Conservation (phyloP, 2,888 invertebrate genomes). For the Dasypogon diadema region DNA sequence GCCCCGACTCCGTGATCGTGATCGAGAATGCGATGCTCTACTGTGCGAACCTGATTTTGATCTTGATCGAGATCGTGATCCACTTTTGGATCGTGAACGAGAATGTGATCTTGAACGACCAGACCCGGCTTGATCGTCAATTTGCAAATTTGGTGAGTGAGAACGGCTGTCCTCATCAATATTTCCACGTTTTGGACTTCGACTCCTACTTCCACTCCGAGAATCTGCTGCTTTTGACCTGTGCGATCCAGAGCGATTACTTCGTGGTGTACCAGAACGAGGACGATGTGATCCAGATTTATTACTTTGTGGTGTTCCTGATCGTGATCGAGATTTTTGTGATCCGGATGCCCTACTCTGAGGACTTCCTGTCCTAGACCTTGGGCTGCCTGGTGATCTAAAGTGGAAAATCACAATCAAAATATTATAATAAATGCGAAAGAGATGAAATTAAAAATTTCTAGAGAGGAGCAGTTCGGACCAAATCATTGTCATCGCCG, state of each 20-base stretch:
- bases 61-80: conserved; percentile 63
- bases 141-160: conserved; percentile 71
- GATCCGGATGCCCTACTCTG: conserved; percentile 41
- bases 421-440: no score
- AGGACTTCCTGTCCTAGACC: conserved; percentile 58
- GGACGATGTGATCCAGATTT: conserved; percentile 59
- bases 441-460: no score
- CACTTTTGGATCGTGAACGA: conserved; percentile 62
- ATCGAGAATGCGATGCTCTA: conserved; percentile 65
- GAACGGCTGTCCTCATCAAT: conserved; percentile 69
- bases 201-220: conserved; percentile 32
- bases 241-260: conserved; percentile 53
- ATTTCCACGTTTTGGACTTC: conserved; percentile 50
- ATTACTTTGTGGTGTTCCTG: conserved; percentile 57
- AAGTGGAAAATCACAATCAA: no score
- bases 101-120: conserved; percentile 63
- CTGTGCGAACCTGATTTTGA: conserved; percentile 63
- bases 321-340: conserved; percentile 58
- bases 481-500: no score
- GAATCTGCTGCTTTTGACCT: conserved; percentile 45
- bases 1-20: conserved; percentile 65
- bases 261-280: conserved; percentile 55
- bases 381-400: conserved; percentile 69
- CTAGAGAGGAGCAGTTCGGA: no score
- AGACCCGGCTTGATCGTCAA: conserved; percentile 68